Base-by-base conservation (phyloP, 2,797 vertebrate genomes). In the Cygnus olor region DNA sequence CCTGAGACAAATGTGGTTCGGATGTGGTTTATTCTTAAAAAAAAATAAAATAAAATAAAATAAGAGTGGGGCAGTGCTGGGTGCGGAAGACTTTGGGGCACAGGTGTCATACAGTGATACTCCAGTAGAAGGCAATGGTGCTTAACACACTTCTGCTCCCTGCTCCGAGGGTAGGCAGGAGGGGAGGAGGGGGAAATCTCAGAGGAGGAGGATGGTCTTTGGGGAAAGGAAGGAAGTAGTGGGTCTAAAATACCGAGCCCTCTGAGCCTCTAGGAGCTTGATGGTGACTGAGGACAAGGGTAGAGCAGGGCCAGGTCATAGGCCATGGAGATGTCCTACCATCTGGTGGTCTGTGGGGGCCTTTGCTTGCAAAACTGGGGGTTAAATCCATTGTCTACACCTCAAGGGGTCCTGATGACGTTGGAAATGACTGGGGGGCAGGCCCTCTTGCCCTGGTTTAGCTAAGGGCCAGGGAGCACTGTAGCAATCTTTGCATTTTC, bases 21-120 rank as follows among this genome's bases (percentile, higher is more conserved):
- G 51, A 51, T n/a, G 34, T 3, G 30, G 27, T 53, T 16, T 53
- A 28, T 28, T n/a, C n/a, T 27, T 2, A 7, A 71, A 51, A 34
- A 47, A 49, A 49, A 7, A 71, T n/a, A n/a, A n/a, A n/a, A n/a
- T n/a, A 51, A 34, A 8, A 65, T 56, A 34, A 8, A 72, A 56
- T 34, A 42, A 21, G 19, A 53, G 61, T 28, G 38, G n/a, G 34
- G 30, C 24, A 45, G 44, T 2, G 0, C 21, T 7, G 5, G 19
- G 21, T 0, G 1, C 25, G 13, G 27, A 36, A 60, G 14, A 27
- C 8, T 4, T 34, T 25, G 17, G 38, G 9, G 5, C 30, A 4
- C 2, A 7, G 8, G 4, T 92, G 87, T 53, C 42, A 7, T 72
- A 34, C n/a, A 21, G 7, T 25, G 25, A 10, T 83, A 45, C 2